Conservation (phyloP, 2,113 vertebrate genomes). For the Macroglossus sobrinus region DNA sequence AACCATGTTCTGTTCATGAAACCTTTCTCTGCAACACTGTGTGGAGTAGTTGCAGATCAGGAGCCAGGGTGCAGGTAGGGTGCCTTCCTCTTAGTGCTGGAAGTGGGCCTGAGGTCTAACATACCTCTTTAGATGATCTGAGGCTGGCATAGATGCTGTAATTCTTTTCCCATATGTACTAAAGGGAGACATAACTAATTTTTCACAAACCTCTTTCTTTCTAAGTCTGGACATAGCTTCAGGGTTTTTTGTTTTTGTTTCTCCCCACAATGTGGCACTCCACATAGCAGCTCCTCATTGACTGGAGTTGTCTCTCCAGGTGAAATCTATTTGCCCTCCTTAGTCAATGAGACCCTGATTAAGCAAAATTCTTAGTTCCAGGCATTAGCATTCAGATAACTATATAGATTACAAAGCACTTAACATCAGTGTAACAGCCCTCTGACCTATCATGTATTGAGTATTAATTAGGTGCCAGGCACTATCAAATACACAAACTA, state of each 20-base stretch:
- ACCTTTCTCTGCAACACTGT: background rate
- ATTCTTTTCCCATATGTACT: background rate
- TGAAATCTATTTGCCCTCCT: background rate
- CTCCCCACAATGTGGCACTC: background rate
- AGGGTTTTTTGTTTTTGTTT: background rate
- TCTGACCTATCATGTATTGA: background rate
- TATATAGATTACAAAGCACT: background rate
- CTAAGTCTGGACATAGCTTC: background rate
- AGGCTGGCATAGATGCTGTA: background rate
- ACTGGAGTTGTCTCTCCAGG: background rate
- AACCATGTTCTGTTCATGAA: background rate
- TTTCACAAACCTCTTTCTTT: background rate
- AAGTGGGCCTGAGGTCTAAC: background rate
- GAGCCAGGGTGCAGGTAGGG: background rate
- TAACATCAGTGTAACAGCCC: background rate
- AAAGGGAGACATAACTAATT: background rate
- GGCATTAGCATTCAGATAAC: background rate
- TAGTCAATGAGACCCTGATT: background rate
- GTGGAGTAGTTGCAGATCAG: background rate
- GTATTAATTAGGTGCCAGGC: background rate
- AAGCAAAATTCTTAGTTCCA: background rate
- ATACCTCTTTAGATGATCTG: background rate
- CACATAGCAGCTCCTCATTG: background rate
- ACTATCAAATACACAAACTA: background rate
- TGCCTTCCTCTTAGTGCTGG: background rate